Evolutionary conservation across 1,140 invertebrate genomes (phyloP).

Genomic region (Magallana gigas): DNA sequence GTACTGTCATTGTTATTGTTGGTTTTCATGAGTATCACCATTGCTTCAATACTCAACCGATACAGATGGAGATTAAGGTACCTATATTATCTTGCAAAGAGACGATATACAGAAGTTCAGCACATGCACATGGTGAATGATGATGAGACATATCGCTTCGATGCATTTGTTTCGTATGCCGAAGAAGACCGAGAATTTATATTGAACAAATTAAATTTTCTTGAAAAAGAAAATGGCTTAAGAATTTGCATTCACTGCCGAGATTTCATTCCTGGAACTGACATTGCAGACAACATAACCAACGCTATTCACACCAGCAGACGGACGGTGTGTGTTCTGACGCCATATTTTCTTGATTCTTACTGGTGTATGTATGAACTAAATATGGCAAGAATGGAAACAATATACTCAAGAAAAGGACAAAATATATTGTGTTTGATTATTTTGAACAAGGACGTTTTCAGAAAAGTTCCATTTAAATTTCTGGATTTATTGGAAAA

Average conservation of each 20-base stretch:
- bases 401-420: conserved; percentile 58
- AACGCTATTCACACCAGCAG: conserved; percentile 83
- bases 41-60: conserved; percentile 19
- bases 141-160: conserved; percentile 67
- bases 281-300: conserved; percentile 83
- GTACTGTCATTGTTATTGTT: background rate
- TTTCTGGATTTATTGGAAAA: conserved; percentile 61
- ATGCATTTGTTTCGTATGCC: conserved; percentile 68
- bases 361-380: conserved; percentile 86
- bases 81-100: conserved; percentile 57
- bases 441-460: conserved; percentile 57
- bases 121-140: background rate
- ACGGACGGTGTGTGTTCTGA: conserved; percentile 83
- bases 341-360: conserved; percentile 83
- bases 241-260: conserved; percentile 66
- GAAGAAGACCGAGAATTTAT: conserved; percentile 59
- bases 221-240: conserved; percentile 55
- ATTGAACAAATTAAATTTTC: conserved; percentile 44
- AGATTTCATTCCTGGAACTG: conserved; percentile 66
- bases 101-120: background rate
- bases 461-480: conserved; percentile 54
- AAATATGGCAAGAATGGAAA: conserved; percentile 76
- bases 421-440: conserved; percentile 63
- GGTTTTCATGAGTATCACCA: background rate
- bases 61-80: conserved; percentile 65